These are phyloP conservation scores for Drosophila mulleri DNA, from an alignment of 2,888 invertebrate genomes.

Conservation along the genomic window DNA sequence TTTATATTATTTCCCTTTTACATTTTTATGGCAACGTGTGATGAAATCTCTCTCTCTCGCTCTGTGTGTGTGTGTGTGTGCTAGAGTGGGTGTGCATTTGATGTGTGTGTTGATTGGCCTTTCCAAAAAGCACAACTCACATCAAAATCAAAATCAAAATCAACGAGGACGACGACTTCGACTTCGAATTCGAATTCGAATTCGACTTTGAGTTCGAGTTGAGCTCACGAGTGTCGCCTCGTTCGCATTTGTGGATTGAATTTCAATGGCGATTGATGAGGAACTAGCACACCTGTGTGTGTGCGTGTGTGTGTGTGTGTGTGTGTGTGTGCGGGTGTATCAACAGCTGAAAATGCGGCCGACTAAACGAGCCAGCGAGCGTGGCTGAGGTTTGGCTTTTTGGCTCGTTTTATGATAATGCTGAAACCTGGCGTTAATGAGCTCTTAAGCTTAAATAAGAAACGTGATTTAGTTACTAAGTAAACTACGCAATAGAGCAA, in stretches of 20 bases:
- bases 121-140: constrained; percentile 61
- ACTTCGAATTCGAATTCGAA: constrained; percentile 3
- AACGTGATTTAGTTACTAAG: constrained; percentile 82
- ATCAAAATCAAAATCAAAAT: constrained; percentile 47
- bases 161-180: not conserved
- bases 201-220: not conserved
- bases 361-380: constrained; percentile 33
- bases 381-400: constrained; percentile 42
- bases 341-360: constrained; percentile 48
- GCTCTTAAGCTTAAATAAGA: constrained; percentile 83
- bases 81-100: constrained; percentile 37
- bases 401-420: constrained; percentile 79
- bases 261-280: constrained; percentile 80
- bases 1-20: constrained; percentile 81
- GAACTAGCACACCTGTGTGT: constrained; percentile 22
- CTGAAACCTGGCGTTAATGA: constrained; percentile 78
- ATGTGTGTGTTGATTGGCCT: constrained; percentile 71
- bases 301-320: constrained; percentile 32
- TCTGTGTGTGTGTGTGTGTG: constrained; percentile 18
- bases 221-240: constrained; percentile 58
- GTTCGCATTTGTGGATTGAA: constrained; percentile 76
- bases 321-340: constrained; percentile 33
- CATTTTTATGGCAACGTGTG: constrained; percentile 80
- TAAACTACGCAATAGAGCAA: constrained; percentile 71
- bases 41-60: constrained; percentile 34